Base-by-base conservation (phyloP, 2,797 vertebrate genomes). In the Microhierax caerulescens region DNA sequence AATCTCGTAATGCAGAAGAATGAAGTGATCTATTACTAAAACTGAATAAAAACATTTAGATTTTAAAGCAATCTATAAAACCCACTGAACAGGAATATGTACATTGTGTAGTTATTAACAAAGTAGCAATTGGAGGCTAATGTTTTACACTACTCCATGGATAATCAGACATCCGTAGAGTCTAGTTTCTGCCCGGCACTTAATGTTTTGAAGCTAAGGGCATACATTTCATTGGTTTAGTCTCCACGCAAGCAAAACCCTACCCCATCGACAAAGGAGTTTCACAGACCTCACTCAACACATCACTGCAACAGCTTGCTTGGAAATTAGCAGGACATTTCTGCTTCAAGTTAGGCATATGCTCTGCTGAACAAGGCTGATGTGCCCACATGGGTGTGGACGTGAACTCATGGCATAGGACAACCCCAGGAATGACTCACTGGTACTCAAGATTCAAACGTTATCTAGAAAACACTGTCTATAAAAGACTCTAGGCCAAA, bases 41-140 rank as follows among this genome's bases (percentile, higher is more conserved):
- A 83, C 2, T 22, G 41, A 93, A 85, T 51, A 75, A 93, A 94
- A 95, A 80, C 81, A 91, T 87, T 87, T 68, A 77, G 22, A 79
- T 89, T 96, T 94, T 87, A 70, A 93, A 92, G 75, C 13, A 11
- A 85, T 72, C 89, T 79, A 89, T 94, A 92, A 96, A 97, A 91
- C 45, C 64, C 75, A 2, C 72, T 96, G 86, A 94, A 96, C 57
- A 95, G 78, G 82, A 97, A 98, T 98, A 97, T 95, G 91, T 95
- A 98, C 93, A 96, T 95, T 96, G 63, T 95, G 81, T 81, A 88
- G 81, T 92, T 92, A 90, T 92, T 92, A 94, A 82, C 54, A 84
- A 32, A 89, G 76, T 2, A 89, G 53, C 78, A 96, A 72, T 18
- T 67, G 70, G 20, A 96, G 45, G 39, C 20, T 92, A 91, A 92